Evolutionary conservation across 2,888 invertebrate genomes (phyloP), one percentile per base, ranked within the genome.

Genomic region (Cantharis nigra): DNA sequence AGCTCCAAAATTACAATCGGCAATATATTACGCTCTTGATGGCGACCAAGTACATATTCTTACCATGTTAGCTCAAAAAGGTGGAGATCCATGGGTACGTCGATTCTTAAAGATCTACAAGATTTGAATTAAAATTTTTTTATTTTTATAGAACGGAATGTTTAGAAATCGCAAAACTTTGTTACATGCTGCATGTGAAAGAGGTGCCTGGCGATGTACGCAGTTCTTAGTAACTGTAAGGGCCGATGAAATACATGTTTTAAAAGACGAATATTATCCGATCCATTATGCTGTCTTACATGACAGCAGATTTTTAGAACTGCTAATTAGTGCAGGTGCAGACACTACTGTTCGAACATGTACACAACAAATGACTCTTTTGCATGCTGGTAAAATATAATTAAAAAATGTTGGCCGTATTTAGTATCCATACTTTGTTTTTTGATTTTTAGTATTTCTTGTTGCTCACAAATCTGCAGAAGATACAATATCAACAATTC

Each of bases 191-290:
- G 93, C 94, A 0, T 94, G 93, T 83, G 93, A 94, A 84, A 88
- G 93, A 33, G 93, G 93, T 16, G 93, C 94, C 28, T 94, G 93
- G 93, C 90, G 91, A 80, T 94, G 94, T 87, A 93, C 93, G 3
- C 92, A 93, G 84, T 92, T 92, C 84, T 87, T 94, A 78, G 91
- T 93, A 9, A 90, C 91, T 3, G 92, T 92, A 81, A 86, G 93
- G 63, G 91, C 92, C 62, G 93, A 93, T 81, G 93, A 94, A 87
- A 93, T 94, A 69, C 93, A 94, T 87, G 90, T 92, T 79, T 91
- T 93, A 76, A 93, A 92, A 86, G 93, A 94, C 84, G 94, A 94
- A 88, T 94, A 94, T 86, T 94, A 93, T 86, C 94, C 95, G n/a
- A 92, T 95, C 77, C 93, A 94, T 86, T 93, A 94, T 84, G 93